A percentile compares a stretch with the other conserved stretches of the same genome.
Conservation (phyloP, 2,797 vertebrate genomes). For the Coregonus sp. region DNA sequence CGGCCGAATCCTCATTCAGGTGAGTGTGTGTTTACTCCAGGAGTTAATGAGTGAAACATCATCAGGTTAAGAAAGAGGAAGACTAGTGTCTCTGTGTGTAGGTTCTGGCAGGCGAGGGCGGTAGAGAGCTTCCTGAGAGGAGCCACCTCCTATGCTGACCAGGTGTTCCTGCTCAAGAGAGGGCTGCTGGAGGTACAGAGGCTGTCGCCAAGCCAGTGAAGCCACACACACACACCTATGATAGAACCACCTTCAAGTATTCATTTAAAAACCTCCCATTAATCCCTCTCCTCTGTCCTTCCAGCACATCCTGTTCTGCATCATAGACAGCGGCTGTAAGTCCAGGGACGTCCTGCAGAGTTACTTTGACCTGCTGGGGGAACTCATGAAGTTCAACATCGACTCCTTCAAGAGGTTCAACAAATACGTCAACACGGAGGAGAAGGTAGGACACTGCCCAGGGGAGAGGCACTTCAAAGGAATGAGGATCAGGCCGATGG, state of each 20-base stretch:
- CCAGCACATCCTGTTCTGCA: constrained; percentile 96
- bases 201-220: not conserved
- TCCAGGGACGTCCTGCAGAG: constrained; percentile 97
- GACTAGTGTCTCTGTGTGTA: not conserved
- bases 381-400: constrained; percentile 99
- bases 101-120: constrained; percentile 98
- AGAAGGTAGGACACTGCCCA: constrained; percentile 82
- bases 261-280: not conserved
- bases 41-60: not conserved
- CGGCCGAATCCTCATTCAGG: constrained; percentile 93
- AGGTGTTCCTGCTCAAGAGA: constrained; percentile 97
- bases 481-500: too few relatives aligned
- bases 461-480: not conserved
- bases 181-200: constrained; percentile 82
- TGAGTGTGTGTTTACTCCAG: not conserved
- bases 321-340: constrained; percentile 97
- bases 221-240: not conserved
- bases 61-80: not conserved
- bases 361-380: constrained; percentile 97
- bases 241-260: not conserved
- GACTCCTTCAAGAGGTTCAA: constrained; percentile 98
- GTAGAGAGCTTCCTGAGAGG: constrained; percentile 98
- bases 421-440: constrained; percentile 96
- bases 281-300: not conserved
- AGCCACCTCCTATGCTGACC: constrained; percentile 97